Conservation (phyloP, 2,888 invertebrate genomes). For the Stenotaenia linearis region DNA sequence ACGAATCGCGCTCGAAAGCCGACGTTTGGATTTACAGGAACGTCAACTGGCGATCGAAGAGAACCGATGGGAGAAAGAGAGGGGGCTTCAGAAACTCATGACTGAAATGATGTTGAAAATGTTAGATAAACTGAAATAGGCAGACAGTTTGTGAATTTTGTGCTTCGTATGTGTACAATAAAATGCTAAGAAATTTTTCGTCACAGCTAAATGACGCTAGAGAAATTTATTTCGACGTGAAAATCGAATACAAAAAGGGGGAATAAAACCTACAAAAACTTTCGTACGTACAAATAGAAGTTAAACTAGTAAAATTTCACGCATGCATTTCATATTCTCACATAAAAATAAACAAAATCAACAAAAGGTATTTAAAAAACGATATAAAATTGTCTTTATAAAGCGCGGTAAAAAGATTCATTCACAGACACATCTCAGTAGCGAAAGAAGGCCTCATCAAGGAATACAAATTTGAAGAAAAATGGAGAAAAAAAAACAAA, state of each 20-base stretch:
- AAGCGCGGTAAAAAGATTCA: constrained; percentile 7
- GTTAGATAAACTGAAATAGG: neutral
- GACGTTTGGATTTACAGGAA: neutral
- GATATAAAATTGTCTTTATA: neutral
- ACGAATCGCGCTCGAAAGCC: neutral
- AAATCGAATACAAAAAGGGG: neutral
- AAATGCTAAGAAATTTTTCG: neutral
- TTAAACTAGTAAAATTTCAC: neutral
- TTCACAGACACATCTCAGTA: neutral
- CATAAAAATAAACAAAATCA: neutral
- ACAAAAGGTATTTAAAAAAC: neutral
- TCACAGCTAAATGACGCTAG: neutral
- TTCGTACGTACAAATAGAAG: neutral
- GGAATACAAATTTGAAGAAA: neutral
- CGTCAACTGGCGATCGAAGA: constrained; percentile 5
- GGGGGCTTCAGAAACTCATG: neutral
- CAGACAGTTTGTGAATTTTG: neutral
- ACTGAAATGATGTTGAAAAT: constrained; percentile 1
- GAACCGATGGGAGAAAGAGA: neutral
- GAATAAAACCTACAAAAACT: neutral
- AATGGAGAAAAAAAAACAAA: too few relatives aligned
- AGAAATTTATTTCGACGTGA: neutral
- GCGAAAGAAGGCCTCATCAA: constrained; percentile 11
- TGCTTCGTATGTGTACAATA: neutral
- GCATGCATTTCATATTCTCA: neutral